Evolutionary conservation across 2,888 invertebrate species (phyloP), one percentile per base, ranked within the genome.

Genomic region (Lithosia quadra): DNA sequence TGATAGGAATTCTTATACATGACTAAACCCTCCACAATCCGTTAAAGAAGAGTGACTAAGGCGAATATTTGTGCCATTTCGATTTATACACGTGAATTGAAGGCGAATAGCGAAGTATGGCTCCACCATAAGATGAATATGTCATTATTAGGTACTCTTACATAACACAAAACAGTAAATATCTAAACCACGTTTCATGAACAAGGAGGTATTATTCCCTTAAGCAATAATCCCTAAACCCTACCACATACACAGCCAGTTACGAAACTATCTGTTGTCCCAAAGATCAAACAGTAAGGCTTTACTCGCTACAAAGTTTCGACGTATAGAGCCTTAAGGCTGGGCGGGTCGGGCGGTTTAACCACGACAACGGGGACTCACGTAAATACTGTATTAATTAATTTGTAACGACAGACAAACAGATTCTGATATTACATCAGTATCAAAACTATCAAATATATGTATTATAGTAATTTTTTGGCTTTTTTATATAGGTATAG

Each of bases 311-410:
- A 71, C 72, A 73, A 65, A 62, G 73, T 73, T 74, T 43, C 24
- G 65, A 75, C 73, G 67, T 65, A 71, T 69, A 76, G 58, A 78
- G 85, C 90, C 88, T 86, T 83, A 82, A 87, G 86, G 83, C 80
- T 74, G 82, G 82, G 84, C 85, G 84, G 86, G 85, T 83, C 83
- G 81, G 80, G 21, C 21, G 58, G 75, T 78, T 77, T 84, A 82
- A 74, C 87, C 91, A 91, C 91, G 91, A 91, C 91, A 85, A 80
- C 86, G 78, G 84, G 74, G 74, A 82, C 88, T 89, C 91, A 90
- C 91, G 91, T 90, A 87, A 91, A 90, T 91, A 86, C 88, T 90
- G 92, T 90, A 91, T 91, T 91, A 92, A 93, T 93, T 93, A 93
- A 90, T 88, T 81, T 86, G 90, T 92, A 92, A 84, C 11, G 90